Conservation (phyloP, 2,797 vertebrate genomes). For the Tauraco hartlaubi region DNA sequence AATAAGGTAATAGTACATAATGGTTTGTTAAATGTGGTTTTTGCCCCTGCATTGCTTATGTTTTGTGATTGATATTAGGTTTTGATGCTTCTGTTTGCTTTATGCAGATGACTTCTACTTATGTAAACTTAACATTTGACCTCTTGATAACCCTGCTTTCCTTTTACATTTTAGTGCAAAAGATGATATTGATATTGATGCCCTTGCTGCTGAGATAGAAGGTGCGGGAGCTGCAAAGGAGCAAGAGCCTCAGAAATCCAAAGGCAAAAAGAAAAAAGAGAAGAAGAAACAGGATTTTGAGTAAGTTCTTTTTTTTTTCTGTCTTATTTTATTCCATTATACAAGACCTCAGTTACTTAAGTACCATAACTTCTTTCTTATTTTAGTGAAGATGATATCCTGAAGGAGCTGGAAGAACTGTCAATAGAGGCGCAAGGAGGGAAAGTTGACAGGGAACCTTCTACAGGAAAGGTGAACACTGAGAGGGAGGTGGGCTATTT, state of each 20-base stretch:
- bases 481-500: not conserved
- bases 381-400: constrained; percentile 95
- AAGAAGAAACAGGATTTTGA: constrained; percentile 90
- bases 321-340: not conserved
- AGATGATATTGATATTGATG: constrained; percentile 90
- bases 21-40: not conserved
- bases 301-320: constrained; percentile 53
- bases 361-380: constrained; percentile 24
- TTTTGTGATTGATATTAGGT: not conserved
- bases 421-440: constrained; percentile 89
- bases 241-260: constrained; percentile 85
- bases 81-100: not conserved
- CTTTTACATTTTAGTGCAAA: constrained; percentile 83
- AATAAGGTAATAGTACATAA: not conserved
- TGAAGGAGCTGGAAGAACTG: constrained; percentile 94
- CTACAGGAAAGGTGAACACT: constrained; percentile 78
- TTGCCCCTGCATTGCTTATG: not conserved
- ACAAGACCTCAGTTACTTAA: not conserved
- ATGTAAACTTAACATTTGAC: fast-evolving
- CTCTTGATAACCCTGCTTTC: not conserved
- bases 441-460: constrained; percentile 81
- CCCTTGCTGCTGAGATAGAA: constrained; percentile 93
- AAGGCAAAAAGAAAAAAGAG: constrained; percentile 90
- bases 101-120: not conserved
- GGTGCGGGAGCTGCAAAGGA: constrained; percentile 91